Base-by-base conservation (phyloP, 1,140 invertebrate genomes). In the Drosophila pseudoananassae region DNA sequence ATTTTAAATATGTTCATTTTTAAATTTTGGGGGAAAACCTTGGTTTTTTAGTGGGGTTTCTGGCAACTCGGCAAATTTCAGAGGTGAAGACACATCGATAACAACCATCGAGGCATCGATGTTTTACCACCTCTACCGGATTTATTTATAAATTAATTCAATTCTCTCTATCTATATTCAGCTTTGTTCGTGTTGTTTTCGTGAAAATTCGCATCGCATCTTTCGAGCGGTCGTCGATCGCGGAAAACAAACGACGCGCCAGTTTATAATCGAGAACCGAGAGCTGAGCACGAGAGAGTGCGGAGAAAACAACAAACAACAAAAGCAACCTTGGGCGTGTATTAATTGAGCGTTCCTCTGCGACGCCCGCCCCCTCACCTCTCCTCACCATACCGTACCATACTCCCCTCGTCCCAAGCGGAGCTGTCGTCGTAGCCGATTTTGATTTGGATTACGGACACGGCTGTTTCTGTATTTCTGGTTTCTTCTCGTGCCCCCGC, bases 71-170 rank as follows among this genome's bases (percentile, higher is more conserved):
- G 1, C 5, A 0, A 27, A 27, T 27, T 27, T 27, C 6, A 27
- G 6, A 20, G 20, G 2, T 20, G 20, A 27, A 27, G 25, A 27
- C 5, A 27, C 25, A 27, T 27, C 25, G 25, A 27, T 27, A 27
- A 27, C 25, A 27, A 27, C 25, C 5, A 27, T 27, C 5, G 5
- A 7, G 5, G 25, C 1, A 27, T 27, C 25, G 25, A 27, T 27
- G 12, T n/a, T 14, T 43, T 3, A 4, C 38, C 38, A 14, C 38
- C 46, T 20, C 9, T 12, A 36, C 38, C 69, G 74, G 79, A 78
- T 83, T 83, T 83, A 83, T 83, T 83, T 83, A 83, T 83, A 81
- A 83, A 83, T 78, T 78, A 76, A 76, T 83, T 36, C 33, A 36
- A 12, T 83, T 83, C 79, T 82, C 75, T 59, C 64, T 75, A 74